phyloP scores from a whole-genome alignment of 2,113 vertebrate genomes.

The Oreamnos americanus region DNA sequence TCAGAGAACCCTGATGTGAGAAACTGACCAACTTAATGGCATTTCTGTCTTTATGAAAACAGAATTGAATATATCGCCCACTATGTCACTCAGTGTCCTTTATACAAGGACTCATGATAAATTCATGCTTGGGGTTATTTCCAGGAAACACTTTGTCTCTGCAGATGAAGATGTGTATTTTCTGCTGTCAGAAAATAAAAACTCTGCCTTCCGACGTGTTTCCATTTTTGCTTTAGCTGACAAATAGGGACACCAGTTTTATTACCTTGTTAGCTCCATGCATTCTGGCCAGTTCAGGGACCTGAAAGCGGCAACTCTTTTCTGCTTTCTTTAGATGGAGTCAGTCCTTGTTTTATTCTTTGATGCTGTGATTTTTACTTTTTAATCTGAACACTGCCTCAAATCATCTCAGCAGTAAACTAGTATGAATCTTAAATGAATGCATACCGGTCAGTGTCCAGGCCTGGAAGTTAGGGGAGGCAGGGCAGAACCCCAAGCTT shows the following conservation, averaged over 20 bases:
- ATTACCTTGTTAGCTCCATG: slow-evolving; percentile 47
- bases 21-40: slow-evolving; percentile 56
- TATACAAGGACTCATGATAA: slow-evolving; percentile 69
- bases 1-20: slow-evolving; percentile 61
- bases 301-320: background rate
- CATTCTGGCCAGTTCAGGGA: background rate
- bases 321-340: background rate
- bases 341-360: background rate
- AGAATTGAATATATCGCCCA: slow-evolving; percentile 69
- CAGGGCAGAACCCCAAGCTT: background rate
- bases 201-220: slow-evolving; percentile 25
- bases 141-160: slow-evolving; percentile 67
- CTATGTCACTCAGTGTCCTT: slow-evolving; percentile 72
- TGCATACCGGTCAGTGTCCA: background rate
- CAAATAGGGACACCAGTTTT: slow-evolving; percentile 57
- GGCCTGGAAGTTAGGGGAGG: background rate
- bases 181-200: slow-evolving; percentile 68
- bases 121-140: slow-evolving; percentile 74
- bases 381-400: slow-evolving; percentile 2
- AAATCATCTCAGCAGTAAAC: background rate
- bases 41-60: slow-evolving; percentile 70
- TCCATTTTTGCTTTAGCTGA: slow-evolving; percentile 63
- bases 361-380: background rate
- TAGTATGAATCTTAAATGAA: background rate
- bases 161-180: slow-evolving; percentile 70